Percentiles rank a stretch among this genome's conserved stretches.
Conservation (phyloP, 2,797 vertebrate genomes). For the Hemibagrus guttatus region DNA sequence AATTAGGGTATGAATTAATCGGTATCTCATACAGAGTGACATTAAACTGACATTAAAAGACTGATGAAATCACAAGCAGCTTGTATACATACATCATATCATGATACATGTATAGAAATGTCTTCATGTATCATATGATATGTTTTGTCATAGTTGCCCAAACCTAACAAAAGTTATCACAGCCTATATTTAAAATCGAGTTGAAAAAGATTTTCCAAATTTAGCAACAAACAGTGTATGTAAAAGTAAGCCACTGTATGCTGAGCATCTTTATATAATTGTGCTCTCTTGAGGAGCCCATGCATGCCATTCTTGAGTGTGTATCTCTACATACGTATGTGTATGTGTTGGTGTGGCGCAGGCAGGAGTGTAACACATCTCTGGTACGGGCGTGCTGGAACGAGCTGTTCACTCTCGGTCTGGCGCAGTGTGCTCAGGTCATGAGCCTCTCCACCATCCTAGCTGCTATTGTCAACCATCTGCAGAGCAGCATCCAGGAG, state of each 20-base stretch:
- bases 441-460: slow-evolving; percentile 98
- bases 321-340: background rate
- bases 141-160: background rate
- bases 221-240: background rate
- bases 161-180: background rate
- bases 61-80: background rate
- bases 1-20: background rate
- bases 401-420: slow-evolving; percentile 93
- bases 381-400: slow-evolving; percentile 98
- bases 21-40: no score
- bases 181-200: background rate
- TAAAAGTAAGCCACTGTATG: background rate
- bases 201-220: background rate
- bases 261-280: background rate
- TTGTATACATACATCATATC: no score
- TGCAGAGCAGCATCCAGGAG: slow-evolving; percentile 95
- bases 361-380: slow-evolving; percentile 95
- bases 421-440: slow-evolving; percentile 95
- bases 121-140: background rate
- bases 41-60: background rate
- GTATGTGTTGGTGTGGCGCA: slow-evolving; percentile 58
- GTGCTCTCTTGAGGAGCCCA: background rate
- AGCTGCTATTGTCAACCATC: slow-evolving; percentile 93
- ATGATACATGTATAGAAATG: background rate
- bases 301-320: background rate